These are phyloP conservation scores for Calyptomena viridis DNA, from an alignment of 2,113 vertebrate species.

Conservation along the genomic window DNA sequence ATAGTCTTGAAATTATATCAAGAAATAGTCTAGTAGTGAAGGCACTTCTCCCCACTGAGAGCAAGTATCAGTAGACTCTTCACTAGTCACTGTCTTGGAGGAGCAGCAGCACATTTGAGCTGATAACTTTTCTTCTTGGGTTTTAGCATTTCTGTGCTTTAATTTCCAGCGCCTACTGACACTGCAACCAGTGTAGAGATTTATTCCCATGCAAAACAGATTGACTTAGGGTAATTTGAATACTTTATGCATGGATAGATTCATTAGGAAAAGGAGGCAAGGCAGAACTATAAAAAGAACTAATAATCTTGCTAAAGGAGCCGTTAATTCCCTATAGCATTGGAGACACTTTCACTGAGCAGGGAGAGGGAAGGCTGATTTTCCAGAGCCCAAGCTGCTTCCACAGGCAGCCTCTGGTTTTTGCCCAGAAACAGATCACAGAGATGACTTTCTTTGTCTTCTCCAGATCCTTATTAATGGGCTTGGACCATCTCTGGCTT, in stretches of 20 bases:
- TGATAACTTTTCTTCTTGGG: not conserved
- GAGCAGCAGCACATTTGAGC: not conserved
- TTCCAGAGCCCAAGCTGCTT: not conserved
- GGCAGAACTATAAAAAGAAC: conserved; percentile 59
- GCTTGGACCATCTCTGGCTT: not conserved
- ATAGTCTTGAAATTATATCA: not conserved
- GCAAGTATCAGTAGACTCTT: not conserved
- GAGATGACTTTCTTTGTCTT: not conserved
- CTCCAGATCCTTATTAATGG: not conserved
- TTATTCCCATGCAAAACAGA: conserved; percentile 62
- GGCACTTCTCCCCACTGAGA: not conserved
- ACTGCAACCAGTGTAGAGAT: conserved; percentile 19
- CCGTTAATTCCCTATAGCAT: conserved; percentile 4
- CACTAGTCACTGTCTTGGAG: not conserved
- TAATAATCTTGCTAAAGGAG: conserved; percentile 61
- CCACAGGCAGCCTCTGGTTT: not conserved
- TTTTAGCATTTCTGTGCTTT: not conserved
- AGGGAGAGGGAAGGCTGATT: not conserved
- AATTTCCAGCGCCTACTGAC: conserved; percentile 12
- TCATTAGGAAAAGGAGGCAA: conserved; percentile 55
- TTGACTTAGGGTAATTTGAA: conserved; percentile 62
- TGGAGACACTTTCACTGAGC: not conserved
- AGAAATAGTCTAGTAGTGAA: not conserved
- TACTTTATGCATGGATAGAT: conserved; percentile 53
- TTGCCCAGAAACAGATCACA: not conserved